Conservation (phyloP, 1,140 invertebrate species). For the Listronotus oregonensis region DNA sequence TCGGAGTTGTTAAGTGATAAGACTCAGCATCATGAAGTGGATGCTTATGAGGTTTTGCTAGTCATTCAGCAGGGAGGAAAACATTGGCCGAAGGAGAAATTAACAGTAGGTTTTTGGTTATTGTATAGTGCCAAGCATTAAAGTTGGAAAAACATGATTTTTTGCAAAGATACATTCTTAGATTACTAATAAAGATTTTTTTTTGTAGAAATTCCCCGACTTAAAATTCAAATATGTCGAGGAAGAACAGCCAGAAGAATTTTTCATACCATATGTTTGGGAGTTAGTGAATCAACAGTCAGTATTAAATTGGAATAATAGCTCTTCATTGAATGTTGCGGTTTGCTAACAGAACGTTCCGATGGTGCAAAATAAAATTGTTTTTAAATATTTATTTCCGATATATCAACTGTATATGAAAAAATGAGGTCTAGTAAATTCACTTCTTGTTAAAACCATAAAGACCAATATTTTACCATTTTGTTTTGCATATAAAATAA, state of each 20-base stretch:
- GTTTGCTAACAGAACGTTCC: slow-evolving; percentile 41
- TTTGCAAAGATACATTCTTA: too few species aligned
- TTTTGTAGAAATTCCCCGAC: slow-evolving; percentile 93
- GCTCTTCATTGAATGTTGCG: slow-evolving; percentile 37
- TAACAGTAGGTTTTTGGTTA: slow-evolving; percentile 78
- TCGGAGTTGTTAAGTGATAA: slow-evolving; percentile 49
- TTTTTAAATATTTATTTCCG: too few species aligned
- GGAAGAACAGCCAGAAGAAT: slow-evolving; percentile 97
- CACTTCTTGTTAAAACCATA: too few species aligned
- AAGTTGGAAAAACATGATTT: too few species aligned
- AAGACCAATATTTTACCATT: too few species aligned
- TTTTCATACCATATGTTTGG: slow-evolving; percentile 99
- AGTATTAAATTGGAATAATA: slow-evolving; percentile 76
- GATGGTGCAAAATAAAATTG: too few species aligned
- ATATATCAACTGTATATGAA: too few species aligned
- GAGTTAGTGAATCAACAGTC: slow-evolving; percentile 83
- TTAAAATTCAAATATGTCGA: slow-evolving; percentile 99
- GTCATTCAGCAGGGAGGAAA: slow-evolving; percentile 85
- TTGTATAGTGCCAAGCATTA: too few species aligned
- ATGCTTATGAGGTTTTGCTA: slow-evolving; percentile 82
- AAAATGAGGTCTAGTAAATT: too few species aligned
- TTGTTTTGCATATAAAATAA: too few species aligned
- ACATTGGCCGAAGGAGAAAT: slow-evolving; percentile 88
- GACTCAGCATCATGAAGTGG: slow-evolving; percentile 63
- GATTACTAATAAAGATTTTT: not conserved